Conservation (phyloP, 2,113 vertebrate species). For the Bolborhynchus lineola region DNA sequence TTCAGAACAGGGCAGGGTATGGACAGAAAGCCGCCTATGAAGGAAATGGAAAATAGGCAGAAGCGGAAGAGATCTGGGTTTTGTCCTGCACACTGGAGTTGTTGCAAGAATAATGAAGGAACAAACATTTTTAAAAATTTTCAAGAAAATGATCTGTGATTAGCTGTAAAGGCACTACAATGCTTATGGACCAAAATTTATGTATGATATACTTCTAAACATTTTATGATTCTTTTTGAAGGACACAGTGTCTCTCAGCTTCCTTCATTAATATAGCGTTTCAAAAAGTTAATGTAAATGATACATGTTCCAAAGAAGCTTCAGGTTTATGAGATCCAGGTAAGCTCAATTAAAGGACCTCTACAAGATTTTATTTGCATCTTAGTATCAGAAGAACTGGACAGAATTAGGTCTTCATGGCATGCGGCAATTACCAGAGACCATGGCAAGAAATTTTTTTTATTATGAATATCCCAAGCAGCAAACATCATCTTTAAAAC, state of each 20-base stretch:
- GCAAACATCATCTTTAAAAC: not conserved
- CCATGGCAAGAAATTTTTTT: not conserved
- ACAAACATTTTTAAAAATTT: not conserved
- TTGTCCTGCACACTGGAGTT: not conserved
- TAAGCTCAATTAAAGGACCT: not conserved
- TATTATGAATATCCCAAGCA: not conserved
- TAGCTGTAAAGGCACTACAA: constrained; percentile 22
- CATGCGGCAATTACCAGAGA: not conserved
- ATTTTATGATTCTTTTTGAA: constrained; percentile 20
- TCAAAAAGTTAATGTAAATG: not conserved
- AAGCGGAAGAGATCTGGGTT: not conserved
- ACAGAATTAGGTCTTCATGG: not conserved
- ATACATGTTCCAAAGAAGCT: not conserved
- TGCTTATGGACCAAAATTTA: constrained; percentile 22
- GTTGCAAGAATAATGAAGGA: not conserved
- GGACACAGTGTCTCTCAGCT: not conserved
- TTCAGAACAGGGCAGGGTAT: not conserved
- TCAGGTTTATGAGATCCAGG: not conserved
- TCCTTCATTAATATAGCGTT: not conserved
- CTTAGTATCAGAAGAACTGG: not conserved
- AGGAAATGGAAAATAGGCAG: not conserved
- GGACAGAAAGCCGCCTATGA: not conserved
- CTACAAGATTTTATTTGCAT: not conserved
- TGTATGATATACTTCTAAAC: constrained; percentile 42
- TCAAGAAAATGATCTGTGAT: not conserved